Evolutionary conservation across 92 coral and sea anemone species (phyloP).

Genomic region (Epizoanthus stellaris): DNA sequence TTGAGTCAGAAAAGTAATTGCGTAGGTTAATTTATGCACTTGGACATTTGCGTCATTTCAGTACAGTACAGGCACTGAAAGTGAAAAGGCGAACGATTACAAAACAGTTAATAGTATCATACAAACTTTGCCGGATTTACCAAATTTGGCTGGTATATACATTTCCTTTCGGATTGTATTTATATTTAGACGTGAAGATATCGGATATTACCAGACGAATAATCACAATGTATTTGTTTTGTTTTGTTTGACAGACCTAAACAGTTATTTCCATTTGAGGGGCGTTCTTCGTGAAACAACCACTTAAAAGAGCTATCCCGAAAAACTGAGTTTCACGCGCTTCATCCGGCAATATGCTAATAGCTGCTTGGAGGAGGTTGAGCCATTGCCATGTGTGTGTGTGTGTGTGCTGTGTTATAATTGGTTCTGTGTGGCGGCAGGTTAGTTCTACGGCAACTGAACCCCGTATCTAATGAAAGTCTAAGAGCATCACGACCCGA

Average conservation of each 20-base stretch:
- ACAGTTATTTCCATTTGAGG: conserved; percentile 6
- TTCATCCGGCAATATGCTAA: not conserved
- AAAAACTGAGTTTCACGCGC: not conserved
- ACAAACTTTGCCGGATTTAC: not conserved
- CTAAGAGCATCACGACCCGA: too few species aligned
- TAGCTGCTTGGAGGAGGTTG: conserved; percentile 14
- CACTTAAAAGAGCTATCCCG: not conserved
- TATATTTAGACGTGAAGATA: conserved; percentile 17
- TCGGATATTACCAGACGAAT: not conserved
- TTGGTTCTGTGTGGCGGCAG: not conserved
- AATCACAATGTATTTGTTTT: conserved; percentile 17
- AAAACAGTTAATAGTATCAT: too few species aligned
- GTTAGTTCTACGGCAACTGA: not conserved
- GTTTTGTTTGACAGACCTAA: conserved; percentile 35
- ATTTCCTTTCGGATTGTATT: not conserved
- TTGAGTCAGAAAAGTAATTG: too few species aligned
- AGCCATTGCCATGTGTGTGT: not conserved
- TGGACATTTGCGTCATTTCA: too few species aligned
- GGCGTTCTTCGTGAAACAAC: conserved; percentile 1
- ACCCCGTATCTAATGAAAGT: too few species aligned
- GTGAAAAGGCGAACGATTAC: too few species aligned
- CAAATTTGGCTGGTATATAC: too few species aligned
- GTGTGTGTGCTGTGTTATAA: not conserved
- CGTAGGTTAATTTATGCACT: too few species aligned
- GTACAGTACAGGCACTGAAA: too few species aligned